These are phyloP conservation scores for Pangasianodon gigas DNA, from an alignment of 2,113 vertebrate species.

Conservation along the genomic window DNA sequence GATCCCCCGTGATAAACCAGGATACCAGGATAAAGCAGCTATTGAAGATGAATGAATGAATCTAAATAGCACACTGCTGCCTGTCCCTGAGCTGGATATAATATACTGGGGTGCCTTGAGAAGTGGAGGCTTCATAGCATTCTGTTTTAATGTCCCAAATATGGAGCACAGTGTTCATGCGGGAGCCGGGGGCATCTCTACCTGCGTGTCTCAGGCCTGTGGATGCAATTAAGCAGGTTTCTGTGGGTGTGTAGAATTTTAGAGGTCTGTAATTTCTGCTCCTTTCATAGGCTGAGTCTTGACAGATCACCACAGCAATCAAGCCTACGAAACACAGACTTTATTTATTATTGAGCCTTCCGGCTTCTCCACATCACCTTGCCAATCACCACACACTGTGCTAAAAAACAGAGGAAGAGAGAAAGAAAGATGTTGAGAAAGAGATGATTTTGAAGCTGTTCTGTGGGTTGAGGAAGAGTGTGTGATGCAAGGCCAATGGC, in stretches of 20 bases:
- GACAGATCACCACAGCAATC: conserved; percentile 54
- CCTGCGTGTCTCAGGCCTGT: background rate
- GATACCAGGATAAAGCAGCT: background rate
- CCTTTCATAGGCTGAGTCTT: conserved; percentile 28
- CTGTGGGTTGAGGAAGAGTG: conserved; percentile 5
- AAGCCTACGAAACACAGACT: conserved; percentile 37
- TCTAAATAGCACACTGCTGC: background rate
- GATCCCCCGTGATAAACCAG: background rate
- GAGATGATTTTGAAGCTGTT: conserved; percentile 32
- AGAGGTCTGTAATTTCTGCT: conserved; percentile 31
- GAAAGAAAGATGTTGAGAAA: conserved; percentile 20
- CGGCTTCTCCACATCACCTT: conserved; percentile 35
- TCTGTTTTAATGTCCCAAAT: conserved; percentile 14
- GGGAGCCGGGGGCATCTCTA: background rate
- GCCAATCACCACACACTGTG: conserved; percentile 43
- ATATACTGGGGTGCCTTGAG: background rate
- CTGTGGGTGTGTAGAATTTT: conserved; percentile 14
- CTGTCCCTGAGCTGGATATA: background rate
- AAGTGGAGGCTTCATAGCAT: background rate
- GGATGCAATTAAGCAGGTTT: background rate
- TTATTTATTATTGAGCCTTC: conserved; percentile 48
- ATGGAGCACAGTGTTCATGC: background rate
- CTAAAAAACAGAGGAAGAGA: conserved; percentile 40
- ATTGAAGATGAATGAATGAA: background rate
- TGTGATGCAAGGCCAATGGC: conserved; percentile 53